Conservation (phyloP, 2,113 vertebrate species). For the Mus musculus region GRCm39 chr1:88528001-88528500, state of each 20-base stretch:
- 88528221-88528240: too few relatives aligned
- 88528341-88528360: neutral
- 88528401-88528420: too few relatives aligned
- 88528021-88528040: neutral
- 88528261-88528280: neutral
- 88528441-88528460: too few relatives aligned
- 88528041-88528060: neutral
- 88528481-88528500: neutral
- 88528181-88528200: rapidly evolving
- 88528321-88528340: neutral
- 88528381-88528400: neutral
- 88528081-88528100: neutral
- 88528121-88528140: neutral
- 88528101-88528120: neutral
- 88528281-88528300: neutral
- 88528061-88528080: neutral
- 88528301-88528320: neutral
- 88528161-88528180: neutral
- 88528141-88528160: neutral
- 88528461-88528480: neutral
- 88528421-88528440: neutral
- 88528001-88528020: neutral
- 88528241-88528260: neutral
- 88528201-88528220: rapidly evolving
- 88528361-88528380: neutral